Percentiles rank a stretch among this genome's conserved stretches.
Conservation (phyloP, 2,113 vertebrate species). For the Urocolius indicus region DNA sequence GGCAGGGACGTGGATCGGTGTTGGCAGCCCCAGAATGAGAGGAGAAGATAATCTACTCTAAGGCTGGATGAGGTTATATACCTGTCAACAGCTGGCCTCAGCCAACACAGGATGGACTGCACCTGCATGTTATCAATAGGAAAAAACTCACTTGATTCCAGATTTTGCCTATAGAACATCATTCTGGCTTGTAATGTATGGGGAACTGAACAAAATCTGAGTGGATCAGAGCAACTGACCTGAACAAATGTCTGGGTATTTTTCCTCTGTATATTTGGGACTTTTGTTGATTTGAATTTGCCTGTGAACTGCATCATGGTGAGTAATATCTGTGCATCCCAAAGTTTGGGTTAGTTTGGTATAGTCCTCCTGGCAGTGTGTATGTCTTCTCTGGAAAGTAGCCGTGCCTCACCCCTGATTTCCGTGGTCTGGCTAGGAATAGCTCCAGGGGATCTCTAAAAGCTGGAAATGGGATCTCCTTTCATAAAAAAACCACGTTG, state of each 20-base stretch:
- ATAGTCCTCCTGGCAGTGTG: not conserved
- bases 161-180: not conserved
- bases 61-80: not conserved
- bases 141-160: not conserved
- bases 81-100: not conserved
- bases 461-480: not conserved
- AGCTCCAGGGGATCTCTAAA: not conserved
- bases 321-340: not conserved
- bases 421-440: not conserved
- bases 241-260: not conserved
- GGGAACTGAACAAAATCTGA: not conserved
- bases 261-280: not conserved
- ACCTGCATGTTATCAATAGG: not conserved
- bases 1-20: accelerated
- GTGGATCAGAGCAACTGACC: not conserved
- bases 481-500: not conserved
- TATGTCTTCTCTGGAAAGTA: not conserved
- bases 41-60: not conserved
- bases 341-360: not conserved
- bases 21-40: not conserved
- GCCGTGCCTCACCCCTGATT: not conserved
- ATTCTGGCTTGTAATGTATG: not conserved
- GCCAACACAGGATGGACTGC: not conserved
- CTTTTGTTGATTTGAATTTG: not conserved
- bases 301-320: not conserved